A percentile compares a stretch with the other conserved stretches of the same genome.
phyloP scores from a whole-genome alignment of 1,140 invertebrate genomes.

The Teleogryllus occipitalis region DNA sequence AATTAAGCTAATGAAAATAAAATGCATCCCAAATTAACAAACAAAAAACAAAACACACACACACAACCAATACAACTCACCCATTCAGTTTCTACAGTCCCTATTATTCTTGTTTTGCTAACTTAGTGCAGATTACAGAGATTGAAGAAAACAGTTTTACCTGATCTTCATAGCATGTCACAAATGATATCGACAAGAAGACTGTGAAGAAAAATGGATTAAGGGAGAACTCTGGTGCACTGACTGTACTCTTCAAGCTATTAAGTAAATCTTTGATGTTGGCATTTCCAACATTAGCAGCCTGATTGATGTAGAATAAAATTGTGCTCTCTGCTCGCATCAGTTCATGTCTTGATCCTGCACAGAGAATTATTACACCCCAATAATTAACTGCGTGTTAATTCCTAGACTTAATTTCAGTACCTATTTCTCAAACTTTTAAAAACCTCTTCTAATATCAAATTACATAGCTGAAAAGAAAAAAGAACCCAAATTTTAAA shows the following conservation, averaged over 20 bases:
- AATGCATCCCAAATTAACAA: no score
- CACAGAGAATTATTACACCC: not conserved
- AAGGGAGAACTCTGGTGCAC: not conserved
- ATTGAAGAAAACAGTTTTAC: not conserved
- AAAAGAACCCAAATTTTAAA: no score
- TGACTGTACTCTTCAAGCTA: not conserved
- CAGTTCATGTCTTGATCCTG: not conserved
- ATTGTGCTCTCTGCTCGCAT: not conserved
- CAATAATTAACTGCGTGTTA: not conserved
- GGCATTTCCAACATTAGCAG: not conserved
- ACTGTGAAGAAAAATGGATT: not conserved
- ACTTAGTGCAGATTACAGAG: no score
- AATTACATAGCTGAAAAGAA: no score
- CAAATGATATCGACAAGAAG: not conserved
- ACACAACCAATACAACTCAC: no score
- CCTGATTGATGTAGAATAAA: not conserved
- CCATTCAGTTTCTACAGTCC: no score
- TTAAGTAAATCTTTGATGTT: not conserved
- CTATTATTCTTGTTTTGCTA: no score
- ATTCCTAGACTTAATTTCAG: no score
- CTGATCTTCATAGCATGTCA: not conserved
- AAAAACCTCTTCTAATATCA: no score
- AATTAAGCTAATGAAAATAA: no score
- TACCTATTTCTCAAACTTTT: no score
- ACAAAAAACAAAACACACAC: no score